Evolutionary conservation across 2,113 vertebrate genomes (phyloP).

Genomic region (Tilapia sparmanii): DNA sequence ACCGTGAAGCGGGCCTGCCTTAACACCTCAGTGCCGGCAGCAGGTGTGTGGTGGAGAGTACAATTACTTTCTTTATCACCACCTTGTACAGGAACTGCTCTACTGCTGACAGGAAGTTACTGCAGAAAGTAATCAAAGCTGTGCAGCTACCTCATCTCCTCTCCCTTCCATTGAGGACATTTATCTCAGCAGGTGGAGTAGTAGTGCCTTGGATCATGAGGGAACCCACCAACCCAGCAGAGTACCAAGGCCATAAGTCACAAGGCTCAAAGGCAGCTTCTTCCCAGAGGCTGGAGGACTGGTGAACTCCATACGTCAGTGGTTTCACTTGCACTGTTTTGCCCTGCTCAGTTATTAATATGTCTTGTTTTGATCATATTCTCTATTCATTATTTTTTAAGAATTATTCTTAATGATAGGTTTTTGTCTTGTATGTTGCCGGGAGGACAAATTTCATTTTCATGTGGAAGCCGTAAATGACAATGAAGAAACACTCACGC

Average conservation of each 20-base stretch:
- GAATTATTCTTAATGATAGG: neutral
- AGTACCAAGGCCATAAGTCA: neutral
- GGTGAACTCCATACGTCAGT: fast-evolving
- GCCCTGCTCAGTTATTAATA: neutral
- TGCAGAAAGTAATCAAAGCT: neutral
- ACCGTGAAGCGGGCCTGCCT: neutral
- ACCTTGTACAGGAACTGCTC: neutral
- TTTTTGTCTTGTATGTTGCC: neutral
- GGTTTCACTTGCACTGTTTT: neutral
- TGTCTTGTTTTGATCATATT: neutral
- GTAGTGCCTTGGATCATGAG: neutral
- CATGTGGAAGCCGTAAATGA: fast-evolving
- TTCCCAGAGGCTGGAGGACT: neutral
- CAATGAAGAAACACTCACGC: slow-evolving; percentile 76
- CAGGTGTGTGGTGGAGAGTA: neutral
- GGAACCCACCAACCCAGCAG: neutral
- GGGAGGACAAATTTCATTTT: neutral
- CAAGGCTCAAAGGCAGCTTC: neutral
- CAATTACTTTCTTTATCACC: neutral
- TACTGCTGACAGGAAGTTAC: neutral
- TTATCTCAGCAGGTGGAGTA: neutral
- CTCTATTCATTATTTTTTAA: neutral
- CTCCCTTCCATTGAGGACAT: neutral
- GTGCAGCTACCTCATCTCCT: neutral
- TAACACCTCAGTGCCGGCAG: neutral